Base-by-base conservation (phyloP, 2,797 vertebrate species). In the Pterois miles region DNA sequence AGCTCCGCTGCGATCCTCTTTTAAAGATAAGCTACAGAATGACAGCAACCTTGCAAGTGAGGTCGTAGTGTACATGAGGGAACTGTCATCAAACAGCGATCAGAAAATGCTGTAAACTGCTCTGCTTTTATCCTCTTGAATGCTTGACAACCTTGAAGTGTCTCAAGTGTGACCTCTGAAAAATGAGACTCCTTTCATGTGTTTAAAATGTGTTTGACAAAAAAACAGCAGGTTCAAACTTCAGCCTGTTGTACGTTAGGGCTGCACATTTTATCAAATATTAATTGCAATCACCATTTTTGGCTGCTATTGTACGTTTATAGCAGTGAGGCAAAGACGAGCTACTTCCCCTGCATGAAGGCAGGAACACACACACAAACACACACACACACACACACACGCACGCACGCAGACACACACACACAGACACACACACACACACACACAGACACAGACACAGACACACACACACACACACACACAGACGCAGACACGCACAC, bases 21-120 rank as follows among this genome's bases (percentile, higher is more conserved):
- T 77, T 56, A 62, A 54, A 83, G 60, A 84, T 43, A 54, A 70
- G 34, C 53, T 29, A 71, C 27, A 52, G 13, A 72, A 71, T 12
- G 13, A 76, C 70, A 58, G 67, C 38, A 65, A 50, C 64, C 53
- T 70, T 56, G 60, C 31, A 27, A 27, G 38, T 8, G 60, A 79
- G 64, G 78, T 78, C 14, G 4, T n/a, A 6, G 23, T 18, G 29
- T 40, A 63, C 50, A 54, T 7, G 23, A 62, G 53, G 62, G 50
- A 62, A 63, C 38, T 4, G 38, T 22, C 12, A 46, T 76, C 64
- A 74, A 74, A 68, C 63, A 11, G 33, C 38, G 40, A 78, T 67
- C 48, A 58, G 46, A 68, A 38, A 68, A 20, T 10, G 56, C 48
- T 57, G 59, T 29, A 52, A 74, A 54, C 5, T 1, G 36, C 10